These are phyloP conservation scores for Ephydatia muelleri DNA, from an alignment of 37 sponge, comb jelly and placozoan species.

Conservation along the genomic window DNA sequence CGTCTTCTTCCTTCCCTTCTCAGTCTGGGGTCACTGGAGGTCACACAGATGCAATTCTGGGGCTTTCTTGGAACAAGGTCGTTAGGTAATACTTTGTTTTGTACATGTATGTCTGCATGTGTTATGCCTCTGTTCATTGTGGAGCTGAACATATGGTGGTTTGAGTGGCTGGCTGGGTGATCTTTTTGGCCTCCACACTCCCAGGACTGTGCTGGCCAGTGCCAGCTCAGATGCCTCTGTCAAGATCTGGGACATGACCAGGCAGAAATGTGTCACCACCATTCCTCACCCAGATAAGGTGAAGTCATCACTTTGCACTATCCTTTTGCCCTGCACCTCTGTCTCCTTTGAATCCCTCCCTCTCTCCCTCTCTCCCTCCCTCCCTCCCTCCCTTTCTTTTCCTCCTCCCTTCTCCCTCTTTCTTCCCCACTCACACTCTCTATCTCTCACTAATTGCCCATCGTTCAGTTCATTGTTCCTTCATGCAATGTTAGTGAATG, in stretches of 20 bases:
- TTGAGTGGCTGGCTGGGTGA: background rate
- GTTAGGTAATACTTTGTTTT: conserved; percentile 44
- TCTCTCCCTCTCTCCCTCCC: no score
- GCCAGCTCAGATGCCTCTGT: conserved; percentile 91
- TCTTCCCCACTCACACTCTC: no score
- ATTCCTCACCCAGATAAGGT: conserved; percentile 82
- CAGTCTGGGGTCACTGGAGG: conserved; percentile 14
- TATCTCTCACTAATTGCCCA: no score
- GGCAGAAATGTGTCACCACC: conserved; percentile 46
- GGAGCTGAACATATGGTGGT: background rate
- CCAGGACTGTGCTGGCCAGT: conserved; percentile 85
- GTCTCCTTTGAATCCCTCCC: no score
- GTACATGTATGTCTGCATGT: background rate
- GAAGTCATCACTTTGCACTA: background rate
- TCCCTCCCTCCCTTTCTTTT: no score
- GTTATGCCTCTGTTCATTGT: background rate
- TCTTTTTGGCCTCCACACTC: background rate
- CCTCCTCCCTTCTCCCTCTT: no score
- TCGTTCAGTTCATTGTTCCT: no score
- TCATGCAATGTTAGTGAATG: no score
- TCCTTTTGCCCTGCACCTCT: background rate
- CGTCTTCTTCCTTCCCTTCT: background rate
- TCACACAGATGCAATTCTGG: conserved; percentile 92
- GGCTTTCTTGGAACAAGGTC: conserved; percentile 85
- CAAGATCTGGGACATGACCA: conserved; percentile 85